These are phyloP conservation scores for Campodea augens DNA, from an alignment of 1,140 invertebrate species.

Conservation along the genomic window DNA sequence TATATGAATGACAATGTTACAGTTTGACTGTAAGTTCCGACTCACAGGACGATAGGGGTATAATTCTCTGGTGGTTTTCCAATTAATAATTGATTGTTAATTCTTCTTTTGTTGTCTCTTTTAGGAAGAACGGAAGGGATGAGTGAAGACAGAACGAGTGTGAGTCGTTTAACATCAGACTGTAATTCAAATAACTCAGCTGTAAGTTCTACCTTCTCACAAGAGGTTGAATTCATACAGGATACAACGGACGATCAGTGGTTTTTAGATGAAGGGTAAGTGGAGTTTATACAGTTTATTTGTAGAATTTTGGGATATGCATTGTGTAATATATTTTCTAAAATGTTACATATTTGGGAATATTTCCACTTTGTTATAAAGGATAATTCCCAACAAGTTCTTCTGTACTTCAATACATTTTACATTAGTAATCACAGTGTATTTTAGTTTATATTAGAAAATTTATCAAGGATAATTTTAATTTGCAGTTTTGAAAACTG, in stretches of 20 bases:
- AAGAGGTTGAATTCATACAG: conserved; percentile 48
- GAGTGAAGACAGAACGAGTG: too few species aligned
- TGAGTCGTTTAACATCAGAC: too few species aligned
- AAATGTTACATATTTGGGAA: conserved; percentile 2
- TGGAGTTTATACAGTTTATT: neutral
- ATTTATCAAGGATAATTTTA: neutral
- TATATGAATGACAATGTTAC: too few species aligned
- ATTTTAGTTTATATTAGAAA: neutral
- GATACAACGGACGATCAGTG: conserved; percentile 77
- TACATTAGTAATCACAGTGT: neutral
- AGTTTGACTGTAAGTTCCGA: too few species aligned
- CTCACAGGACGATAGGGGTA: too few species aligned
- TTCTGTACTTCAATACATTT: neutral
- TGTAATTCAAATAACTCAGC: too few species aligned
- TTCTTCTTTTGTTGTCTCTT: too few species aligned
- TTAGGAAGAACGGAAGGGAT: too few species aligned
- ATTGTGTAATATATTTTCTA: neutral
- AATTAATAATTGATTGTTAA: too few species aligned
- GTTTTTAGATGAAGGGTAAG: conserved; percentile 68
- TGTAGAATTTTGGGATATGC: neutral
- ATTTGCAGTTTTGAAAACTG: neutral
- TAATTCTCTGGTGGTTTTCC: too few species aligned
- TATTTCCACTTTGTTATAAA: conserved; percentile 4
- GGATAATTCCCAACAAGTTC: neutral
- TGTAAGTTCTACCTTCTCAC: conserved; percentile 18